A percentile compares a stretch with the other conserved stretches of the same genome.
phyloP scores from a whole-genome alignment of 1,140 invertebrate species.

The Watersipora subatra region DNA sequence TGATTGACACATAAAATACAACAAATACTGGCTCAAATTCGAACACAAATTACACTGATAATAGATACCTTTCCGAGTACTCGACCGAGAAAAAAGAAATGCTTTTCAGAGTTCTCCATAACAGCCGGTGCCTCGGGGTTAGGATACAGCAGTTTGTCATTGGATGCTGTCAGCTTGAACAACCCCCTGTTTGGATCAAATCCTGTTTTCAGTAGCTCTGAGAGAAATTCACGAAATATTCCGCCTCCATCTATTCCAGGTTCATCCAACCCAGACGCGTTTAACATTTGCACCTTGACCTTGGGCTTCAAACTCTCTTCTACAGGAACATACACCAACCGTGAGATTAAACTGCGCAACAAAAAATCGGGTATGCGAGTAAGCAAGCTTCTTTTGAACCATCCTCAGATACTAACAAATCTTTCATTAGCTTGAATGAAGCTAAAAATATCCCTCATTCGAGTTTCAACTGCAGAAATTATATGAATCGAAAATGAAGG shows the following conservation, averaged over 20 bases:
- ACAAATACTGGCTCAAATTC: too few relatives aligned
- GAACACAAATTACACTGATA: too few relatives aligned
- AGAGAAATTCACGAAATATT: slow-evolving; percentile 59
- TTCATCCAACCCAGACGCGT: slow-evolving; percentile 71
- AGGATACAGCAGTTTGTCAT: slow-evolving; percentile 84
- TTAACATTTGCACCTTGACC: slow-evolving; percentile 76
- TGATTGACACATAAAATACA: too few relatives aligned
- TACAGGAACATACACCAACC: slow-evolving; percentile 39
- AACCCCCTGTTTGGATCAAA: slow-evolving; percentile 94
- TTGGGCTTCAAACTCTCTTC: slow-evolving; percentile 72
- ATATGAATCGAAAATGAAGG: too few relatives aligned
- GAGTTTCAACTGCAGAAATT: too few relatives aligned
- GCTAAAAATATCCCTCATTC: background rate
- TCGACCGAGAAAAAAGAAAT: slow-evolving; percentile 89
- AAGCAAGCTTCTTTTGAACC: too few relatives aligned
- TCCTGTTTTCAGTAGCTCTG: slow-evolving; percentile 66
- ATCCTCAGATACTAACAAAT: background rate
- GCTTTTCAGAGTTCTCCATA: slow-evolving; percentile 67
- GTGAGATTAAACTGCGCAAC: too few relatives aligned
- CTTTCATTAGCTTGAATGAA: background rate
- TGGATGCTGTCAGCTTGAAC: slow-evolving; percentile 61
- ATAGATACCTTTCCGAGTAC: slow-evolving; percentile 80
- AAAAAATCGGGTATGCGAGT: too few relatives aligned
- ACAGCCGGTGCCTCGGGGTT: slow-evolving; percentile 77
- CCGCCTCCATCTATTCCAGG: slow-evolving; percentile 90